Base-by-base conservation (phyloP, 2,113 vertebrate genomes). In the Varanus komodoensis region DNA sequence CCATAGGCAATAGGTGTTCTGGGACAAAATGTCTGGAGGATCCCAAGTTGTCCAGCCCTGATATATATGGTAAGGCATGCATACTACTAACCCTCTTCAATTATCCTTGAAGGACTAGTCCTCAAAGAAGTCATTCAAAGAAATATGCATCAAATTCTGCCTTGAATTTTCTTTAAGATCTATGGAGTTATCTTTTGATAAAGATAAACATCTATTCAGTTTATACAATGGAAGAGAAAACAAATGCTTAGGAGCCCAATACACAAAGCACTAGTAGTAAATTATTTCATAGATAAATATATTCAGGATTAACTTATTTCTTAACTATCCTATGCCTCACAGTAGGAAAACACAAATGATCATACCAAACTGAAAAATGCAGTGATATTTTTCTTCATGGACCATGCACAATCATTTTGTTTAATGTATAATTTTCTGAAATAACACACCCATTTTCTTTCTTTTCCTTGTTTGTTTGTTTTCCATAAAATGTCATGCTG, bases 171-270 rank as follows among this genome's bases (percentile, higher is more conserved):
- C 29, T 48, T 77, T 29, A 77, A 38, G 71, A 90, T 93, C 92
- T 61, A 83, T 50, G 92, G 6, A 91, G 29, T 68, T 94, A 79
- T 80, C 4, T 2, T 12, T 89, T 88, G 78, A 87, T 89, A 74
- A 95, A 92, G 57, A 48, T 23, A 95, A 80, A 91, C 92, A 74
- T 89, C 89, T 80, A 61, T 82, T 52, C 2, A 61, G 1, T 6
- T 52, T 88, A 89, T 89, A 93, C 91, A 4, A 50, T 82, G 52
- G 48, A 83, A 92, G 89, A 77, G 74, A 93, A 92, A 89, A 93
- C 85, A 78, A 44, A 23, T 92, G n/a, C 74, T 75, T 88, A 81
- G 54, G 86, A 74, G 44, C 87, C 32, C 79, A 78, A 84, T 82
- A 9, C 88, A 83, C 52, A 90, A 80, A 85, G 87, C 71, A 80